These are phyloP conservation scores for Drosophila prolongata DNA, from an alignment of 2,888 invertebrate species.

Conservation along the genomic window DNA sequence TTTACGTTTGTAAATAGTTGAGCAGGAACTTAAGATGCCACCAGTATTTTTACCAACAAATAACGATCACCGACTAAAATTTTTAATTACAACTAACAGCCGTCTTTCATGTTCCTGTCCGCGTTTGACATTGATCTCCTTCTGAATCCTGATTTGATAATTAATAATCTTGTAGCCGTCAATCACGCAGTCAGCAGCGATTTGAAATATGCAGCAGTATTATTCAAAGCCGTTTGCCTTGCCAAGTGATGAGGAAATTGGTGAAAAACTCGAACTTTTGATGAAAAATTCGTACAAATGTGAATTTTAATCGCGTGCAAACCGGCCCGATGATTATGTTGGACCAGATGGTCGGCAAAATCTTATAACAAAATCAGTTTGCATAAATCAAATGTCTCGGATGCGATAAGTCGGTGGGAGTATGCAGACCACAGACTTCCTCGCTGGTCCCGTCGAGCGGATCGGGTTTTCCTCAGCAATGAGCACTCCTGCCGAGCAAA, in stretches of 20 bases:
- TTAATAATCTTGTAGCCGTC: constrained; percentile 29
- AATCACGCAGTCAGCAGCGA: constrained; percentile 30
- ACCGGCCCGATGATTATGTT: constrained; percentile 33
- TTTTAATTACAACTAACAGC: constrained; percentile 2
- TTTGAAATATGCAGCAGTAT: constrained; percentile 12
- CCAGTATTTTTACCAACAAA: neutral
- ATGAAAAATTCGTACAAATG: constrained; percentile 28
- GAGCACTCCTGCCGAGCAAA: neutral
- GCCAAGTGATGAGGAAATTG: constrained; percentile 29
- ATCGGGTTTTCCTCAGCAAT: constrained; percentile 12
- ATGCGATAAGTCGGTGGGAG: constrained; percentile 34
- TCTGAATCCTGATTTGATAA: constrained; percentile 30
- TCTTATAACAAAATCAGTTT: constrained; percentile 24
- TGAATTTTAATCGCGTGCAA: constrained; percentile 31
- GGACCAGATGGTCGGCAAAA: constrained; percentile 14
- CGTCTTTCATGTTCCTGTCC: constrained; percentile 21
- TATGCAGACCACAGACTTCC: constrained; percentile 38
- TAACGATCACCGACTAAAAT: neutral
- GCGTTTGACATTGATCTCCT: constrained; percentile 33
- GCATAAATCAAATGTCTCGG: constrained; percentile 43
- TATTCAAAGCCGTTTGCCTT: constrained; percentile 18
- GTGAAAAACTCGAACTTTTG: constrained; percentile 19
- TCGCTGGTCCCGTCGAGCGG: constrained; percentile 16
- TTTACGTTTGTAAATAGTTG: neutral
- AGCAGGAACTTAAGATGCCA: constrained; percentile 7